These are phyloP conservation scores for Eustalomyia histrio DNA, from an alignment of 2,888 invertebrate species.

Conservation along the genomic window DNA sequence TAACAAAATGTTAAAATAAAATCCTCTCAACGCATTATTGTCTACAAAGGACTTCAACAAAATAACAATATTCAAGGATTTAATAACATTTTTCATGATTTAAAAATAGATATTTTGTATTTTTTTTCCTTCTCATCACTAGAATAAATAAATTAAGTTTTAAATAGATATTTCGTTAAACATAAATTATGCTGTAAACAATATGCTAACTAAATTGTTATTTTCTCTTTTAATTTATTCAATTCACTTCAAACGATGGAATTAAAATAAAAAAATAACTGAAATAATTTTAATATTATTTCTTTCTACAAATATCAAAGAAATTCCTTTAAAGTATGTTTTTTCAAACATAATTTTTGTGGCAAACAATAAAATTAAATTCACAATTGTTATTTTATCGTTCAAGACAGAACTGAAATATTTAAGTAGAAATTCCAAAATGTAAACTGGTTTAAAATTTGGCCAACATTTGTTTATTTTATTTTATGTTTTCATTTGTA, in stretches of 20 bases:
- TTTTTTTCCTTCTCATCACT: too few species aligned
- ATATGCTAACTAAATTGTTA: too few species aligned
- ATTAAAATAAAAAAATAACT: not conserved
- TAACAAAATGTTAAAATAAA: not conserved
- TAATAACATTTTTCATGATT: too few species aligned
- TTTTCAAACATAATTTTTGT: not conserved
- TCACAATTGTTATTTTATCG: not conserved
- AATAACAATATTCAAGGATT: too few species aligned
- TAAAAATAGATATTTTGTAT: too few species aligned
- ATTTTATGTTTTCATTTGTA: conserved; percentile 10
- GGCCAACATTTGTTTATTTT: conserved; percentile 22
- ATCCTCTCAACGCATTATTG: not conserved
- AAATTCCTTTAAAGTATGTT: not conserved
- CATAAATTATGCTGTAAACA: too few species aligned
- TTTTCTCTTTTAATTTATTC: too few species aligned
- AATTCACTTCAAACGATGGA: not conserved
- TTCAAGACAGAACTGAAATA: not conserved
- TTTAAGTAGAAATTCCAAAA: conserved; percentile 8
- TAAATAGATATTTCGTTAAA: too few species aligned
- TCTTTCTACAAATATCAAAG: conserved; percentile 4
- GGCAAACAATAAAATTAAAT: not conserved
- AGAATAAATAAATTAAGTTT: too few species aligned
- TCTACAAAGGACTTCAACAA: not conserved
- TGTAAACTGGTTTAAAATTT: conserved; percentile 46
- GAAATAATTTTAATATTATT: not conserved